Base-by-base conservation (phyloP, 2,797 vertebrate species). In the Falco biarmicus region DNA sequence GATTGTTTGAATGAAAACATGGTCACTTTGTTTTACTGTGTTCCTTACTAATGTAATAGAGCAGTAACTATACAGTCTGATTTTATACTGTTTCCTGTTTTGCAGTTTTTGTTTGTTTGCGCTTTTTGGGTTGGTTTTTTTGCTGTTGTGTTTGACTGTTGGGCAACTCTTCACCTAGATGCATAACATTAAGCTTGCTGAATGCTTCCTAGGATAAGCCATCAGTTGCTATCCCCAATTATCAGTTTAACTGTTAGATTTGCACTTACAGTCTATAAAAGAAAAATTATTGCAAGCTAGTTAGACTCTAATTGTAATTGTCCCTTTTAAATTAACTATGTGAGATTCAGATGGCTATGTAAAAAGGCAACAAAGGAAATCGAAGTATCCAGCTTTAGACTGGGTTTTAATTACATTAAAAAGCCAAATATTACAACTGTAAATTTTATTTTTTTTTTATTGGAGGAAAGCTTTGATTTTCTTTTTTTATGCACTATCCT, bases 1-100 rank as follows among this genome's bases (percentile, higher is more conserved):
- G 73, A 54, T 54, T 59, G 11, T 94, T 96, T 92, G 53, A 93
- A 96, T 69, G 71, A 90, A 92, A 90, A 93, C 56, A 19, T 15
- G 31, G 85, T 78, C 43, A 34, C 34, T 85, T 93, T 61, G 57
- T 54, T 93, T 83, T 87, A 71, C 41, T 74, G 54, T 28, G 19
- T 84, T 48, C 50, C 68, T 85, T 92, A 79, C 29, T 24, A 37
- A 0, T 34, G 48, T 80, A 37, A 68, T 4, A 89, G 8, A 80
- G 34, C 48, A 59, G 41, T 61, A 90, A 64, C n/a, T 39, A 16
- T n/a, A 20, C 5, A 14, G 34, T 45, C 11, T 0, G 43, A 78
- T 84, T 47, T 26, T 25, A 47, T 19, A 45, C 0, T 0, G 8
- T 76, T 76, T 68, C n/a, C 22, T 65, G 6, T 45, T 83, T 95